Conservation (phyloP, 2,888 invertebrate species). For the Kryphioiulus occultus region DNA sequence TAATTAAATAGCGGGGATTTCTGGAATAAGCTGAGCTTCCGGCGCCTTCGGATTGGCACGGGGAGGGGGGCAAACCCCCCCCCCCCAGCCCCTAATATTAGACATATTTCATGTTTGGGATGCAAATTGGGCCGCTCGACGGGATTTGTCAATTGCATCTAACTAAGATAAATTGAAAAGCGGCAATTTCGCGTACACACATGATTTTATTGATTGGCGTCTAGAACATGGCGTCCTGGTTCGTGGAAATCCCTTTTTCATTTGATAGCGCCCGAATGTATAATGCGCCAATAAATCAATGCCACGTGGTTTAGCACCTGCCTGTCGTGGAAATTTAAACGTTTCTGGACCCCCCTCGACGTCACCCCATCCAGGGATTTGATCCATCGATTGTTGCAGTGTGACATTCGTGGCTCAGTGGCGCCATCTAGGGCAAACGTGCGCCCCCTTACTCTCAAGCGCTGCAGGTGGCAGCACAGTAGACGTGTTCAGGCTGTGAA, state of each 20-base stretch:
- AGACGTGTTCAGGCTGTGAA: no score
- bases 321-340: background rate
- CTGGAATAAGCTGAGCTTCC: background rate
- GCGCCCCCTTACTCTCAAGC: no score
- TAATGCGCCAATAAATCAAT: background rate
- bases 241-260: background rate
- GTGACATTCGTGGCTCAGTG: background rate
- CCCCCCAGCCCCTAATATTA: background rate
- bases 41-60: background rate
- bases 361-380: background rate
- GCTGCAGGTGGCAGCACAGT: no score
- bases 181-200: background rate
- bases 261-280: background rate
- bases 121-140: background rate
- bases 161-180: background rate
- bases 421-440: background rate
- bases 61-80: background rate
- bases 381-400: background rate
- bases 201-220: background rate
- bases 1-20: background rate
- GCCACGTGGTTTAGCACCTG: background rate
- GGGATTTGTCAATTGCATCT: background rate
- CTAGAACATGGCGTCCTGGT: background rate
- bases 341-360: background rate
- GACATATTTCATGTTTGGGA: background rate